phyloP scores from a whole-genome alignment of 37 sponge, comb jelly and placozoan species.

The Lycopodina hypogea region DNA sequence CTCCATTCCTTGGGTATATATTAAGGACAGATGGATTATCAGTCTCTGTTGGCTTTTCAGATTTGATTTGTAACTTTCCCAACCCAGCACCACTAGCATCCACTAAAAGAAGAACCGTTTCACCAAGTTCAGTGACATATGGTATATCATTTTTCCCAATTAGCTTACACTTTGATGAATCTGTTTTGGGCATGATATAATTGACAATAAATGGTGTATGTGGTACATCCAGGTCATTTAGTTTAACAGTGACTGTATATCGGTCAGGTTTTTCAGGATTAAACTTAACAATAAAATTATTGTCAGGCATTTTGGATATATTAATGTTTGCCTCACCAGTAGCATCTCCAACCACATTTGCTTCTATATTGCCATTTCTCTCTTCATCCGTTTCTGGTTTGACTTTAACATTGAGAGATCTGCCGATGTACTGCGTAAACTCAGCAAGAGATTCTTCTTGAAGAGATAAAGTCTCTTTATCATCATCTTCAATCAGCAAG shows the following conservation, averaged over 20 bases:
- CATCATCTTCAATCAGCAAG: neutral
- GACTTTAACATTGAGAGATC: conserved; percentile 31
- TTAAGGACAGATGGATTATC: neutral
- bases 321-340: conserved; percentile 5
- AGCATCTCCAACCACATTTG: conserved; percentile 45
- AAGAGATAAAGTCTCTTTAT: neutral
- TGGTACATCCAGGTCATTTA: conserved; percentile 32
- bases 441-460: neutral
- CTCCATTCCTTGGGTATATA: neutral
- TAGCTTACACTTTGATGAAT: conserved; percentile 40
- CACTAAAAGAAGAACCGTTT: conserved; percentile 7
- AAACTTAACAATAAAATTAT: conserved; percentile 32
- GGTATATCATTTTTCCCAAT: conserved; percentile 22
- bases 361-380: conserved; percentile 24
- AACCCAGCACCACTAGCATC: conserved; percentile 25
- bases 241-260: conserved; percentile 43
- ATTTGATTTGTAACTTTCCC: conserved; percentile 21
- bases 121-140: neutral
- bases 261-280: conserved; percentile 51
- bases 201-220: conserved; percentile 55
- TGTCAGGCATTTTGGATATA: neutral
- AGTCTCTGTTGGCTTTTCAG: conserved; percentile 15
- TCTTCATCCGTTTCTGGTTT: conserved; percentile 9
- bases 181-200: conserved; percentile 31
- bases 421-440: conserved; percentile 17